Base-by-base conservation (phyloP, 2,113 vertebrate genomes). In the Chinchilla lanigera region DNA sequence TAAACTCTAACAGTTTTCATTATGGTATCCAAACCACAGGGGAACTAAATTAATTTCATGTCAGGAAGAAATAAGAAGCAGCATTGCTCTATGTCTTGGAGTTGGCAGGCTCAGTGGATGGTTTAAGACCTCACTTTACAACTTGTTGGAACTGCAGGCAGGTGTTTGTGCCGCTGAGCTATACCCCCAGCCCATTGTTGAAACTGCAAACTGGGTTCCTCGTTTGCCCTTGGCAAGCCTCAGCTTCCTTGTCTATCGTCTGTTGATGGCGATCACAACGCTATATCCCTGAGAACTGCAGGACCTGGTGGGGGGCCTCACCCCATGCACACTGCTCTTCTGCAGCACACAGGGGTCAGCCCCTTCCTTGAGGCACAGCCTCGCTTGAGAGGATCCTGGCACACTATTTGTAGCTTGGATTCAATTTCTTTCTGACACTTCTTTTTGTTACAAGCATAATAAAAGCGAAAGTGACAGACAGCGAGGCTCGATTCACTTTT, bases 401-500 rank as follows among this genome's bases (percentile, higher is more conserved):
- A 52, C 35, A 11, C 3, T 24, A 28, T 85, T 93, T 65, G 35
- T 69, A 85, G 86, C 91, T 92, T 96, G 86, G 71, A 82, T 95
- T 87, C 88, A 41, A 33, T 92, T 92, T 96, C 75, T 71, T 89
- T 61, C 80, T 41, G 41, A 75, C 16, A 73, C 61, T 94, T 84
- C 89, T 94, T 97, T 96, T 93, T 84, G 87, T 98, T 85, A 83
- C 47, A 97, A 95, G 96, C 65, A 88, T 94, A 96, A 97, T 93
- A 73, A 89, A 96, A 97, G 38, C 65, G 84, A 92, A 97, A 93
- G 93, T 92, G 95, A 96, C 94, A 96, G 95, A 96, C 92, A 93
- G 91, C 41, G 81, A 90, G 84, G 77, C 78, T 93, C 75, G 58
- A 90, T 93, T 97, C 93, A 61, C 85, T 97, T 89, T 86, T 92